Evolutionary conservation across 1,140 invertebrate genomes (phyloP), one percentile per base, ranked within the genome.

Genomic region (Bursaphelenchus mucronatus): DNA sequence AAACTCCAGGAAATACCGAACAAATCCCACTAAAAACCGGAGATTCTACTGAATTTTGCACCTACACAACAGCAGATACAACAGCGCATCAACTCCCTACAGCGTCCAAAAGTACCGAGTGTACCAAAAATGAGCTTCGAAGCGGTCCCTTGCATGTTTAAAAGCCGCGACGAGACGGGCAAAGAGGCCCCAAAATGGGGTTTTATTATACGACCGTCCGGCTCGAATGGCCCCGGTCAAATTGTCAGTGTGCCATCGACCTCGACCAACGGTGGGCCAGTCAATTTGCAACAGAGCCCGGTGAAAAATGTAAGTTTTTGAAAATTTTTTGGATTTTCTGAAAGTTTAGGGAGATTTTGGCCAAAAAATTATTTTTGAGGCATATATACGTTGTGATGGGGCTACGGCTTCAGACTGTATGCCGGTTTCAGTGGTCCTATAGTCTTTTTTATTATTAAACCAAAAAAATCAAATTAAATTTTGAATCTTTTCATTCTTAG

Each of bases 121-220:
- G 52, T 11, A 54, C 17, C 13, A 54, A 30, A 54, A 55, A 70
- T 73, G 69, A 69, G 69, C 55, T 73, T 70, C 40, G 69, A 70
- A 50, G 69, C 69, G 39, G 70, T 70, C 15, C 69, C 69, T 17
- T 66, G 61, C 51, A 61, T 70, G 51, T 70, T 70, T 53, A 70
- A 71, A 40, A 64, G 67, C 41, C 58, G 61, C 0, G 56, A 64
- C 17, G 69, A 72, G 55, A 54, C 64, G 50, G 68, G 68, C 11
- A 68, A 64, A n/a, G 69, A 70, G 49, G 57, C 56, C 30, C 57
- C 46, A 17, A 41, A 73, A 66, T 73, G 72, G 30, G 69, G 69
- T 11, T 69, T 70, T 21, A 30, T 70, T 39, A 70, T 70, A 44
- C 51, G 69, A 58, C 69, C 69, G 17, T 15, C 30, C 30, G 30